Base-by-base conservation (phyloP, 2,113 vertebrate genomes). In the Marmota flaviventris region DNA sequence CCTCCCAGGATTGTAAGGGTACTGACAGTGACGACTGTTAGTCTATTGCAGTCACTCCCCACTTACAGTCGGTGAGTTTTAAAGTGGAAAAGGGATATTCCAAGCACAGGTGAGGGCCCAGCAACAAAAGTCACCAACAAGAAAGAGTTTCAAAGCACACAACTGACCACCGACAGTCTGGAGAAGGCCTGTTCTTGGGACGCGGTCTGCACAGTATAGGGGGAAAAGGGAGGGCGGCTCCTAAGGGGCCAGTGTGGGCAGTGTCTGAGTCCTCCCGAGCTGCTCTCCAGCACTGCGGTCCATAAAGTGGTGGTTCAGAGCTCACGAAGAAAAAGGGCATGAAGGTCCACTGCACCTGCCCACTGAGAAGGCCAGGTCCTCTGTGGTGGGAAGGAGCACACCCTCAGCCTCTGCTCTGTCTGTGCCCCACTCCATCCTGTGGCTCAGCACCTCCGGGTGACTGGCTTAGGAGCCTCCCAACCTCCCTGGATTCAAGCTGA, bases 291-390 rank as follows among this genome's bases (percentile, higher is more conserved):
- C 53, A 42, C n/a, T n/a, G 63, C 22, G 0, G 6, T 34, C 53
- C 10, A 0, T 37, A 42, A 61, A 17, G 20, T n/a, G 53, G 51
- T 51, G 53, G 63, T 67, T 51, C 48, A 39, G 42, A 48, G 25
- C 39, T 48, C 45, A 48, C 0, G 4, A 6, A 14, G 51, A 53
- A 12, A 45, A 25, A 51, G 61, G n/a, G 42, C 7, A 29, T 5
- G 20, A 4, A 0, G 63, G n/a, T 45, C 24, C n/a, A 11, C n/a
- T 1, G 17, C 4, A 20, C 17, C 20, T 8, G 56, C 25, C 45
- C 37, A 34, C 63, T 1, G 11, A 34, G 72, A 37, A 17, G 4
- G 8, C 61, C 61, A 39, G 32, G 10, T 2, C 20, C 65, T 91
- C 51, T 25, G 56, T 8, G 5, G 39, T 2, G 17, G 20, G 29